phyloP scores from a whole-genome alignment of 23 tunicate species.

The Ascidia mentula region DNA sequence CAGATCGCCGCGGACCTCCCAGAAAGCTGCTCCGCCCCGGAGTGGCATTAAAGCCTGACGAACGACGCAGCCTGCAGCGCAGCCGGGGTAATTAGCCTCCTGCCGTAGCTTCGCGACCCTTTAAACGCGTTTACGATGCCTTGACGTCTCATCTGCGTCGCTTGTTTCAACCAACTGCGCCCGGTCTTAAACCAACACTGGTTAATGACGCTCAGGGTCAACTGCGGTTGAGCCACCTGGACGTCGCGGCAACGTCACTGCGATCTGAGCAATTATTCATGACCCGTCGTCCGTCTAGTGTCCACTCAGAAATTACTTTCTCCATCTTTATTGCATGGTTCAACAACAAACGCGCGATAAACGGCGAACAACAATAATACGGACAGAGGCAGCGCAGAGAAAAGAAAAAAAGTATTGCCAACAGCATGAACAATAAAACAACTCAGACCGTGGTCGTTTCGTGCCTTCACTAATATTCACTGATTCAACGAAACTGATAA shows the following conservation, averaged over 20 bases:
- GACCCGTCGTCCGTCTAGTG: not conserved
- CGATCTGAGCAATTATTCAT: not conserved
- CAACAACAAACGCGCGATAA: not conserved
- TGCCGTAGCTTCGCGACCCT: not conserved
- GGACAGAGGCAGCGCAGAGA: not conserved
- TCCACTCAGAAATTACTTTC: not conserved
- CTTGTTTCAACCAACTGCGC: not conserved
- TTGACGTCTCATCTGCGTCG: not conserved
- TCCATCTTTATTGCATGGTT: not conserved
- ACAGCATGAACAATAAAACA: not conserved
- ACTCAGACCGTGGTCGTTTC: no score
- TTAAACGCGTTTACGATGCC: slow-evolving; percentile 10
- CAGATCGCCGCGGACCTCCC: not conserved
- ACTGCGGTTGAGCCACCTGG: not conserved
- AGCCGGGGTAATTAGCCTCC: not conserved
- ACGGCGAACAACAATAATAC: slow-evolving; percentile 5
- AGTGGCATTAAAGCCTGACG: not conserved
- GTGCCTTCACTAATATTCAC: not conserved
- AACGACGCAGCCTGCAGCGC: not conserved
- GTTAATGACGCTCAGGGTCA: not conserved
- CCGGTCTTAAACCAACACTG: not conserved
- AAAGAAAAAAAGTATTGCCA: not conserved
- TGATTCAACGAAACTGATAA: no score
- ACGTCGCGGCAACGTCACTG: not conserved
- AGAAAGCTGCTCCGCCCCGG: not conserved